These are phyloP conservation scores for Arvicanthis niloticus DNA, from an alignment of 2,113 vertebrate genomes.

Conservation along the genomic window DNA sequence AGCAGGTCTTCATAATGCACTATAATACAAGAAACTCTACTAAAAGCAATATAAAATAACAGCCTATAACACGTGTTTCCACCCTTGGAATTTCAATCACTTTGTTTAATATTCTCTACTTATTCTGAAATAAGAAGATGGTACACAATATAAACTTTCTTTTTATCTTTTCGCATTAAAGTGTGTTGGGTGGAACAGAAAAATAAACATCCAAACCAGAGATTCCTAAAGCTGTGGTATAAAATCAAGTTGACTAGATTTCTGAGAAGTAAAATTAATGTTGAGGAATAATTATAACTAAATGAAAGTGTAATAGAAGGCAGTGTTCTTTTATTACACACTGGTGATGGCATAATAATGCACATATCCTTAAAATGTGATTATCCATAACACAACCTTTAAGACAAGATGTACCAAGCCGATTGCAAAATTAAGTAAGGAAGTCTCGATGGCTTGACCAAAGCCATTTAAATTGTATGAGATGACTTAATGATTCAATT, in stretches of 20 bases:
- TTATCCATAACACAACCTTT: background rate
- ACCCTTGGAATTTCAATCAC: slow-evolving; percentile 29
- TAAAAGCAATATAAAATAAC: slow-evolving; percentile 57
- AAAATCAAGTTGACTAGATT: slow-evolving; percentile 44
- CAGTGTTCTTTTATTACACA: background rate
- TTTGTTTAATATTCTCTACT: slow-evolving; percentile 27
- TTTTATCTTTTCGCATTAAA: slow-evolving; percentile 42
- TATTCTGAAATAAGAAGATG: background rate
- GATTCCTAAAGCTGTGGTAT: background rate
- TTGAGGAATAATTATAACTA: slow-evolving; percentile 24
- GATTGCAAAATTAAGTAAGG: background rate
- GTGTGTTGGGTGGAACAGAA: background rate
- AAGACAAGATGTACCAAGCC: background rate
- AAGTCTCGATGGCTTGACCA: background rate
- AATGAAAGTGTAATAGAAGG: background rate
- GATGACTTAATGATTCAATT: background rate
- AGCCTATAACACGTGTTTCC: background rate
- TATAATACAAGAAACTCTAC: slow-evolving; percentile 22
- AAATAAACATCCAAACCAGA: background rate
- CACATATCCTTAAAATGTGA: background rate
- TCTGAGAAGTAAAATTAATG: slow-evolving; percentile 1
- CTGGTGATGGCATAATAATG: background rate
- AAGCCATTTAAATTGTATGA: background rate
- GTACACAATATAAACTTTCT: background rate
- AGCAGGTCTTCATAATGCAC: background rate